These are phyloP conservation scores for Florisuga fusca DNA, from an alignment of 2,797 vertebrate genomes.

Conservation along the genomic window DNA sequence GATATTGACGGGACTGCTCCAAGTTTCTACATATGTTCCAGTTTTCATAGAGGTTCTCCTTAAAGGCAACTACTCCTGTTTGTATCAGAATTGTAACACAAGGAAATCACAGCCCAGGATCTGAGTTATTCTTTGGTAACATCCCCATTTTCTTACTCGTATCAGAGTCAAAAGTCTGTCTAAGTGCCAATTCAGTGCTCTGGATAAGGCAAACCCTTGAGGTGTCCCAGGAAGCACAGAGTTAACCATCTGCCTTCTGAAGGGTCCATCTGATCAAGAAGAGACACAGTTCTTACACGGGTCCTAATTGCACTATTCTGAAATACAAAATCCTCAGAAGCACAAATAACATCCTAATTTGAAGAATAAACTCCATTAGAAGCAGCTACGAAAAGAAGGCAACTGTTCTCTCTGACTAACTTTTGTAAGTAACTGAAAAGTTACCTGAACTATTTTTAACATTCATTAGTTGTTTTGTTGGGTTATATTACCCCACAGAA, in stretches of 20 bases:
- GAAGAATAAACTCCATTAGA: neutral
- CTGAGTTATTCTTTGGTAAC: neutral
- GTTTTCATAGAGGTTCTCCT: neutral
- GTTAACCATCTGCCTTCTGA: neutral
- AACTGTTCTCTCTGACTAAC: neutral
- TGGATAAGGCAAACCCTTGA: neutral
- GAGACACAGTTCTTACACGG: neutral
- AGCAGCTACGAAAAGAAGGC: neutral
- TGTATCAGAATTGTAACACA: neutral
- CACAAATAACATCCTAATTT: neutral
- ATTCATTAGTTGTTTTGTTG: neutral
- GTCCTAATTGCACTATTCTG: neutral
- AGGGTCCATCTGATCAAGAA: neutral
- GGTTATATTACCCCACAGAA: neutral
- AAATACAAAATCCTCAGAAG: neutral
- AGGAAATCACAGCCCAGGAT: neutral
- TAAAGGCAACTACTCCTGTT: neutral
- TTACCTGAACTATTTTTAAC: neutral
- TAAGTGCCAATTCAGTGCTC: neutral
- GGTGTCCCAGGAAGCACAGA: neutral
- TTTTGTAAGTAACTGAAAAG: neutral
- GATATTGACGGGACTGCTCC: neutral
- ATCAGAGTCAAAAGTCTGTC: neutral
- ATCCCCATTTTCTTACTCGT: fast-evolving
- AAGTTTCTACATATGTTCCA: neutral